These are phyloP conservation scores for Hippocampus abdominalis DNA, from an alignment of 2,113 vertebrate species.

Conservation along the genomic window DNA sequence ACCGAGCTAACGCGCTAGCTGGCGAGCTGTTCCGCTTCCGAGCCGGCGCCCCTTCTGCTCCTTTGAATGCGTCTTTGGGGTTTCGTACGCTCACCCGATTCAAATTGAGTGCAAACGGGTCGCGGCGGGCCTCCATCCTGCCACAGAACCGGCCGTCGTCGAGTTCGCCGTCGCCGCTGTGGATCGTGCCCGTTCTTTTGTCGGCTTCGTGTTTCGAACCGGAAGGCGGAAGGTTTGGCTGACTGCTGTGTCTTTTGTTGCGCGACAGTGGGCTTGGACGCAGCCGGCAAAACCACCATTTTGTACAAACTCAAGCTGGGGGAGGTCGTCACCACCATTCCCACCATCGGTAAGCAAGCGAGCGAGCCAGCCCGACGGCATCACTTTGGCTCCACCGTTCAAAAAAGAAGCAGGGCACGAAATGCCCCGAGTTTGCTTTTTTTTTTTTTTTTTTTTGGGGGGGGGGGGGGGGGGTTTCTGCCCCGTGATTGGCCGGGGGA, in stretches of 20 bases:
- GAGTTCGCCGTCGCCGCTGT: too few species aligned
- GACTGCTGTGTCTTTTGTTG: not conserved
- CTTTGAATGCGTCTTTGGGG: too few species aligned
- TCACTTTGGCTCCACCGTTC: not conserved
- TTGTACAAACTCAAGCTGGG: constrained; percentile 92
- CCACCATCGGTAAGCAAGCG: constrained; percentile 79
- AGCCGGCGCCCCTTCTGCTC: not conserved
- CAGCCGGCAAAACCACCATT: constrained; percentile 92
- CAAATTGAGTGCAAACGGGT: too few species aligned
- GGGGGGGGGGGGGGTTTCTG: too few species aligned
- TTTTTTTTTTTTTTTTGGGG: too few species aligned
- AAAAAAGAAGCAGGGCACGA: not conserved
- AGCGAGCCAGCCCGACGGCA: not conserved
- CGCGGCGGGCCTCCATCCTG: too few species aligned
- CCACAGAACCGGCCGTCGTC: too few species aligned
- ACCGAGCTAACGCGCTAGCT: constrained; percentile 25
- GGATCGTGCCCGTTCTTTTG: not conserved
- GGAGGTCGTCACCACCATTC: constrained; percentile 92
- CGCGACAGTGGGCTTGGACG: constrained; percentile 85
- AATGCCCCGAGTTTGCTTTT: not conserved
- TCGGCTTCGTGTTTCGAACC: too few species aligned
- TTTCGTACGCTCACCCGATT: too few species aligned
- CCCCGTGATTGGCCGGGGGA: too few species aligned
- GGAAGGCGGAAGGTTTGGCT: too few species aligned
- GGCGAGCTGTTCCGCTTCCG: not conserved